Conservation (phyloP, 2,113 vertebrate genomes). For the Sarotherodon lohbergeri region DNA sequence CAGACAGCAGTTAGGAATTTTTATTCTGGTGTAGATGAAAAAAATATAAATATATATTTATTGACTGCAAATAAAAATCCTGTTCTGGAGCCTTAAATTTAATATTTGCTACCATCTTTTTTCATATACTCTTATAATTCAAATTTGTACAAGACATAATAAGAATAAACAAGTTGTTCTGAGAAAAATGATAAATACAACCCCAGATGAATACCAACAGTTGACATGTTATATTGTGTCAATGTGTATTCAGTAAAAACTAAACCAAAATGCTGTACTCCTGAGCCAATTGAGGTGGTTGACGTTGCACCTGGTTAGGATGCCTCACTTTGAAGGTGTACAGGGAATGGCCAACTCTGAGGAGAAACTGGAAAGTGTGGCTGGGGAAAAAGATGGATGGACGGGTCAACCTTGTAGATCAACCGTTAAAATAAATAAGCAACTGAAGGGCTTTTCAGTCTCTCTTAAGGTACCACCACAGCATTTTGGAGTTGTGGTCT, state of each 20-base stretch:
- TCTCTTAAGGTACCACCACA: background rate
- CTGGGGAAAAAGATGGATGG: background rate
- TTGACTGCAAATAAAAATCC: background rate
- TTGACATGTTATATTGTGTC: fast-evolving
- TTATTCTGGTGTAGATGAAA: background rate
- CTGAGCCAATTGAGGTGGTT: background rate
- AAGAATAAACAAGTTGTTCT: background rate
- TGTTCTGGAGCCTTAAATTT: background rate
- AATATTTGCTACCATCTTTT: background rate
- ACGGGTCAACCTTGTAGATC: fast-evolving
- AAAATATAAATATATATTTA: background rate
- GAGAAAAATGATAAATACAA: background rate
- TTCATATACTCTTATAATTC: fast-evolving
- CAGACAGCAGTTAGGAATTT: background rate
- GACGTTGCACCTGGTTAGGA: background rate
- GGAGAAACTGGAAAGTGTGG: background rate
- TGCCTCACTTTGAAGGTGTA: background rate
- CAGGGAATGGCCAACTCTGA: background rate
- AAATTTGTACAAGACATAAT: background rate
- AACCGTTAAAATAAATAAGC: background rate
- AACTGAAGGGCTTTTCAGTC: background rate
- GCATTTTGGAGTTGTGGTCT: background rate
- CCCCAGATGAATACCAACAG: fast-evolving
- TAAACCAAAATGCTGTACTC: background rate
- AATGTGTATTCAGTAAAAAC: background rate